A percentile compares a stretch with the other conserved stretches of the same genome.
These are phyloP conservation scores for Neosilurus hyrtlii DNA, from an alignment of 2,797 vertebrate species.

Conservation along the genomic window DNA sequence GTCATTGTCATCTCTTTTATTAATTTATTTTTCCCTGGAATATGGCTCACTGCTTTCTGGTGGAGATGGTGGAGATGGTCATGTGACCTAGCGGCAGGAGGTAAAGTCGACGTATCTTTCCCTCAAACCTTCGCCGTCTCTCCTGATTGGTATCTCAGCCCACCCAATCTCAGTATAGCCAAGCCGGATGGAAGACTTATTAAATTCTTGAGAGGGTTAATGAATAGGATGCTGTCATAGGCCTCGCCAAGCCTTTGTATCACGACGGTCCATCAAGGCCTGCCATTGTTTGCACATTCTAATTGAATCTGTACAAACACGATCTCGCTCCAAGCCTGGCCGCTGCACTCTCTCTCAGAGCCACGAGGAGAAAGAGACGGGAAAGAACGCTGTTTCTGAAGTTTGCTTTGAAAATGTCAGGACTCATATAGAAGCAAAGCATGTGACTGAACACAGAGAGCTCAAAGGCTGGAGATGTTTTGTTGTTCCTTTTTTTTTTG, in stretches of 20 bases:
- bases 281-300: constrained; percentile 61
- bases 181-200: constrained; percentile 41
- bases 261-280: constrained; percentile 54
- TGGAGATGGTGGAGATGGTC: constrained; percentile 34
- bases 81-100: constrained; percentile 35
- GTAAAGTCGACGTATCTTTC: constrained; percentile 13
- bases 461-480: constrained; percentile 15
- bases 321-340: constrained; percentile 44
- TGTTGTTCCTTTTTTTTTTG: constrained; percentile 29
- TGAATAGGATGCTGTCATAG: constrained; percentile 58
- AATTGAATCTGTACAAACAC: constrained; percentile 65
- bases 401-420: constrained; percentile 50
- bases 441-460: constrained; percentile 44
- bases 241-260: constrained; percentile 53
- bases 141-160: constrained; percentile 40
- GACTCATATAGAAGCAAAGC: constrained; percentile 41
- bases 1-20: constrained; percentile 55
- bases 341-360: constrained; percentile 9
- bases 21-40: constrained; percentile 23
- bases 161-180: constrained; percentile 40
- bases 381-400: constrained; percentile 29
- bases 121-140: constrained; percentile 29
- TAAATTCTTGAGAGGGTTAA: constrained; percentile 57
- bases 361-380: neutral
- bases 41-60: constrained; percentile 45